Percentiles rank a stretch among this genome's conserved stretches.
These are phyloP conservation scores for Gymnopithys bicolor DNA, from an alignment of 2,797 vertebrate genomes.

Conservation along the genomic window DNA sequence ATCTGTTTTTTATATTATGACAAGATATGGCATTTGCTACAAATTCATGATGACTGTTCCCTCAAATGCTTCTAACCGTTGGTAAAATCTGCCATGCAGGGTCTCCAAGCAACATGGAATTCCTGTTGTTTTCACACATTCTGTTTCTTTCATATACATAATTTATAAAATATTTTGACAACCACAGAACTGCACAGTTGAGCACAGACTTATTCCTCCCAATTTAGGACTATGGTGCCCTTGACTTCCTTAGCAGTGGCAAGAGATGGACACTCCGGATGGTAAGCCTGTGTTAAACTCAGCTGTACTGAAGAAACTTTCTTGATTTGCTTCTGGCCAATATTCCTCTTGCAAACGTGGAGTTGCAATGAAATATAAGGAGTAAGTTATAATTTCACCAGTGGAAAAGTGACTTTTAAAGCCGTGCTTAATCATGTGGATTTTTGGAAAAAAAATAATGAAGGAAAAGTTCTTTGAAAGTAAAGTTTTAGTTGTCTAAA, in stretches of 20 bases:
- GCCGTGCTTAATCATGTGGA: not conserved
- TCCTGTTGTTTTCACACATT: not conserved
- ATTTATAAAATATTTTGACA: not conserved
- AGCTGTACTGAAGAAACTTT: not conserved
- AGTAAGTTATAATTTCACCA: not conserved
- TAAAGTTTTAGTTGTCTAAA: not conserved
- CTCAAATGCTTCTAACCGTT: not conserved
- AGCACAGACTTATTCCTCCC: not conserved
- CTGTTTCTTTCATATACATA: not conserved
- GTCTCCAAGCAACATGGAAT: not conserved
- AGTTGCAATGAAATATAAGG: not conserved
- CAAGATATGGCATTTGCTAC: not conserved
- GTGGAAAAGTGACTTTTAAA: not conserved
- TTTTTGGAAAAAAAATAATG: not conserved
- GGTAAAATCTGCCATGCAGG: not conserved
- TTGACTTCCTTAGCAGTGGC: not conserved
- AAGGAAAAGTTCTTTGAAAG: not conserved
- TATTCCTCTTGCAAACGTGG: not conserved
- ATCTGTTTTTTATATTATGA: not conserved
- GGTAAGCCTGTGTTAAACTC: not conserved
- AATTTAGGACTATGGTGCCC: accelerated
- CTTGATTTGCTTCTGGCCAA: not conserved
- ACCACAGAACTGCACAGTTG: not conserved
- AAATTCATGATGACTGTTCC: not conserved
- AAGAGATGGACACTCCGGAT: not conserved